Conservation (phyloP, 1,140 invertebrate species). For the Euura lappo region DNA sequence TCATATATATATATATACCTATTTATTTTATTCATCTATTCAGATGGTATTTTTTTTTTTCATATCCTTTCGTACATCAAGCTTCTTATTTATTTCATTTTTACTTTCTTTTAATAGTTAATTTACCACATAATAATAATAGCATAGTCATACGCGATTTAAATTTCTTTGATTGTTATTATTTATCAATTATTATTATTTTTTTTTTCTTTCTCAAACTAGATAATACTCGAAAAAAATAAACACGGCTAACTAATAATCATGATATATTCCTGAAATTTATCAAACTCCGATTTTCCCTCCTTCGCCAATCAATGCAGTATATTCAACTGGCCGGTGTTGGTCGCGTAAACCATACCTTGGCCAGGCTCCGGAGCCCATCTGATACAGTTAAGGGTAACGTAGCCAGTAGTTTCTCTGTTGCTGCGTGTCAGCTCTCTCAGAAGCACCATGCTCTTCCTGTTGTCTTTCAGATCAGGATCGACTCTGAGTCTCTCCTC, state of each 20-base stretch:
- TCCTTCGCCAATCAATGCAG: slow-evolving; percentile 46
- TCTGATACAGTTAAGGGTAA: slow-evolving; percentile 82
- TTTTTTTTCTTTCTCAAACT: slow-evolving; percentile 5
- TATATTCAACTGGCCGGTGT: slow-evolving; percentile 80
- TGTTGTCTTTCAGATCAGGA: slow-evolving; percentile 33
- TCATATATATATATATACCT: slow-evolving; percentile 13
- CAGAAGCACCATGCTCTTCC: slow-evolving; percentile 62
- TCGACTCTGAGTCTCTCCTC: slow-evolving; percentile 28
- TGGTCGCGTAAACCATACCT: slow-evolving; percentile 85
- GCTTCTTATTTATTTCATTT: neutral
- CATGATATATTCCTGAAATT: too few species aligned
- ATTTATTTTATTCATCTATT: slow-evolving; percentile 1
- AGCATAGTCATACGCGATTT: too few species aligned
- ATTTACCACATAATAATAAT: too few species aligned
- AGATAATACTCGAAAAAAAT: too few species aligned
- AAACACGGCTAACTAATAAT: too few species aligned
- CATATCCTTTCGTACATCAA: too few species aligned
- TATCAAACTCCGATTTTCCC: too few species aligned
- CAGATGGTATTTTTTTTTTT: too few species aligned
- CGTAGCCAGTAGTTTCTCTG: slow-evolving; percentile 64
- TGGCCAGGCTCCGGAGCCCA: slow-evolving; percentile 84
- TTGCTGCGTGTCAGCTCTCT: slow-evolving; percentile 69
- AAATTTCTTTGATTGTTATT: too few species aligned
- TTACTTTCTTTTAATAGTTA: neutral
- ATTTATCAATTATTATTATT: too few species aligned